Percentiles rank a stretch among this genome's conserved stretches.
Conservation (phyloP, 2,888 invertebrate species). For the Himalopsyche tibetana region DNA sequence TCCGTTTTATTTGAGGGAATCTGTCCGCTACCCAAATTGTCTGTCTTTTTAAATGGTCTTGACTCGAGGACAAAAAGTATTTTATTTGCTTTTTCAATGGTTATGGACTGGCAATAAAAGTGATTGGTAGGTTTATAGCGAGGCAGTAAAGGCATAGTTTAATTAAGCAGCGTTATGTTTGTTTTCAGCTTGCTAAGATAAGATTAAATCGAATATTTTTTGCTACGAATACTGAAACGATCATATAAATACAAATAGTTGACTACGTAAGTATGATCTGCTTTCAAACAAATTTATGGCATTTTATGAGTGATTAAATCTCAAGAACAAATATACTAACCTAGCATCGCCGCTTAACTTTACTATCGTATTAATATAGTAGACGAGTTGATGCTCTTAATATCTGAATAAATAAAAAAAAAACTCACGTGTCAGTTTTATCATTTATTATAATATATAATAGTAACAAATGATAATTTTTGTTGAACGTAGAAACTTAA, state of each 20-base stretch:
- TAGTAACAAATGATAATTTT: too few relatives aligned
- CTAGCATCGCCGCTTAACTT: too few relatives aligned
- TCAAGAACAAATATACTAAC: neutral
- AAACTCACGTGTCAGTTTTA: too few relatives aligned
- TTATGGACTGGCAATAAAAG: slow-evolving; percentile 64
- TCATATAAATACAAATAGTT: neutral
- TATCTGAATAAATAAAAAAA: too few relatives aligned
- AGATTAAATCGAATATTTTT: slow-evolving; percentile 21
- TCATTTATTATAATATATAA: too few relatives aligned
- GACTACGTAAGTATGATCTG: neutral
- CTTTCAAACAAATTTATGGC: neutral
- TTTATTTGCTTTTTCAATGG: slow-evolving; percentile 64
- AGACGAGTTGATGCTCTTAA: too few relatives aligned
- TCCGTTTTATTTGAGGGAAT: slow-evolving; percentile 29
- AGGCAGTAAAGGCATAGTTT: slow-evolving; percentile 62
- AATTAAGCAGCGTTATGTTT: slow-evolving; percentile 61
- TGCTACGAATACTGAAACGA: neutral
- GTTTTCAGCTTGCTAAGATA: slow-evolving; percentile 18
- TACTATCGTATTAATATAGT: too few relatives aligned
- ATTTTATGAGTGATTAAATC: neutral
- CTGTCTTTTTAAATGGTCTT: slow-evolving; percentile 61
- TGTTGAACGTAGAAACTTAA: too few relatives aligned
- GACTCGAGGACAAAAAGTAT: slow-evolving; percentile 61
- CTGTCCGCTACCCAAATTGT: slow-evolving; percentile 57
- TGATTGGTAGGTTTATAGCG: slow-evolving; percentile 64